Evolutionary conservation across 23 tunicate genomes (phyloP).

Genomic region (Ascidia mentula): DNA sequence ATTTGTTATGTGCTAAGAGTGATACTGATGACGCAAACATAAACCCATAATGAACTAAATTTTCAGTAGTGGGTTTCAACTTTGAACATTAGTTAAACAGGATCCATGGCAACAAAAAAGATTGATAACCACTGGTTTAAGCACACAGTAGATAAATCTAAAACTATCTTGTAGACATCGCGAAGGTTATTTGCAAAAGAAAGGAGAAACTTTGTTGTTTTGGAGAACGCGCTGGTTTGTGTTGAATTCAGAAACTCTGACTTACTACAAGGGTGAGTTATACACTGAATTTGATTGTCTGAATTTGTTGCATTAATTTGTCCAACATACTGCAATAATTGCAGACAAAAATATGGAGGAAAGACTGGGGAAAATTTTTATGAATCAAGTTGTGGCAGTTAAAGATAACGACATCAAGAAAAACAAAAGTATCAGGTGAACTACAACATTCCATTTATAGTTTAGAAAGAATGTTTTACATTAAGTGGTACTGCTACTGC

Average conservation of each 20-base stretch:
- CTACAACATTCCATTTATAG: too few species aligned
- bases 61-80: too few species aligned
- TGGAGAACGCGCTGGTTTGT: conserved; percentile 79
- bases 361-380: conserved; percentile 28
- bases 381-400: conserved; percentile 26
- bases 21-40: too few species aligned
- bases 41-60: too few species aligned
- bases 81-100: too few species aligned
- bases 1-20: too few species aligned
- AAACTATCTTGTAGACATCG: conserved; percentile 27
- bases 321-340: background rate
- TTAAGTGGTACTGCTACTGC: too few species aligned
- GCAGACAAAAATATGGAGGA: conserved; percentile 28
- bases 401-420: conserved; percentile 25
- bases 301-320: background rate
- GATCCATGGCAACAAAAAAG: too few species aligned
- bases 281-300: background rate
- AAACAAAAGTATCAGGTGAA: conserved; percentile 30
- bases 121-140: too few species aligned
- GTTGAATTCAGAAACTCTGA: conserved; percentile 27
- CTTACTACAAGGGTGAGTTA: conserved; percentile 48
- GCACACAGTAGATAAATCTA: background rate
- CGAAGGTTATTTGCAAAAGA: conserved; percentile 69
- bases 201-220: conserved; percentile 33
- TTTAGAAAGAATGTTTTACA: too few species aligned